A percentile compares a stretch with the other conserved stretches of the same genome.
Conservation (phyloP, 37 sponge, comb jelly and placozoan species). For the Haliclona indistincta region DNA sequence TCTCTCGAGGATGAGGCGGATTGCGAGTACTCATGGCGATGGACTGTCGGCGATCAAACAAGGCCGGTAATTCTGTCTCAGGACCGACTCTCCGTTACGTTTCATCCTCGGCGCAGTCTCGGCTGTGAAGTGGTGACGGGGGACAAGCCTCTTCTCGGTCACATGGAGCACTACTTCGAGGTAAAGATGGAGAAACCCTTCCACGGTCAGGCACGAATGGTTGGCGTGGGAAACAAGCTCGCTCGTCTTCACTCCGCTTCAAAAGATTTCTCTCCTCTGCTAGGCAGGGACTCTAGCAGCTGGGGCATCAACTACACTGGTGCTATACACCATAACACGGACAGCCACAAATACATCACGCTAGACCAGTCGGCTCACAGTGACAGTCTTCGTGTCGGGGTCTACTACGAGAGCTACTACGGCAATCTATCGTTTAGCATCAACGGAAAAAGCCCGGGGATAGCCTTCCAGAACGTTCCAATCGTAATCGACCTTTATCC, state of each 20-base stretch:
- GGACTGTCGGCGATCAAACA: constrained; percentile 23
- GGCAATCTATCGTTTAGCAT: constrained; percentile 55
- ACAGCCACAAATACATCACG: constrained; percentile 7
- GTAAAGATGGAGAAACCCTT: constrained; percentile 67
- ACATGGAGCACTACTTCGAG: constrained; percentile 85
- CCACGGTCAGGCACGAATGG: constrained; percentile 68
- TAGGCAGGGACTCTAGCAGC: constrained; percentile 61
- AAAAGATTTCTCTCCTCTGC: constrained; percentile 58
- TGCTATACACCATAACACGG: constrained; percentile 36
- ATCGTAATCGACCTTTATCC: constrained; percentile 54
- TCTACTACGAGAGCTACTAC: constrained; percentile 52
- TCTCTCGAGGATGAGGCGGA: not conserved
- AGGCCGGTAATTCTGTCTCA: constrained; percentile 16
- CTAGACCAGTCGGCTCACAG: not conserved
- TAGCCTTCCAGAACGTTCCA: constrained; percentile 40
- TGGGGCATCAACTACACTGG: constrained; percentile 78
- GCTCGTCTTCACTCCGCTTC: constrained; percentile 21
- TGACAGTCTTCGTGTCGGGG: constrained; percentile 42
- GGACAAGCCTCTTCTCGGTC: constrained; percentile 26
- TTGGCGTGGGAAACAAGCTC: constrained; percentile 59
- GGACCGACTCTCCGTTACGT: constrained; percentile 28
- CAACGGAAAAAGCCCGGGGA: constrained; percentile 46
- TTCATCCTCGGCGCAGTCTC: constrained; percentile 49
- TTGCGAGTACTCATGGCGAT: constrained; percentile 38
- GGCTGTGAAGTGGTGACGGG: constrained; percentile 59